These are phyloP conservation scores for Numida meleagris DNA, from an alignment of 2,113 vertebrate genomes.

Conservation along the genomic window DNA sequence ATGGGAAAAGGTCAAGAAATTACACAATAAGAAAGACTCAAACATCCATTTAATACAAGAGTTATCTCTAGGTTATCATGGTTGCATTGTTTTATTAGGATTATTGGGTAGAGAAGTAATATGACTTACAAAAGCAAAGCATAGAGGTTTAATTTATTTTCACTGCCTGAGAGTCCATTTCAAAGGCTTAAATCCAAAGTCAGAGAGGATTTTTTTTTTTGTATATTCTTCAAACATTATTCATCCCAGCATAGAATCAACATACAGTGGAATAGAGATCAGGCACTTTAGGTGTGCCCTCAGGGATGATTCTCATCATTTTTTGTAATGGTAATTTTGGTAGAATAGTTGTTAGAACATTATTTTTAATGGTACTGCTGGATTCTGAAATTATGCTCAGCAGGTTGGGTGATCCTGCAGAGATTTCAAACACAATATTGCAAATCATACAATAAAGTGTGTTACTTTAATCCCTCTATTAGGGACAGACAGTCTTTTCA, in stretches of 20 bases:
- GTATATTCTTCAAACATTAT: background rate
- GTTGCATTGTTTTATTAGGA: conserved; percentile 21
- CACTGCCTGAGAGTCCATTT: background rate
- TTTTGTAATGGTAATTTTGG: background rate
- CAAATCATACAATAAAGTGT: background rate
- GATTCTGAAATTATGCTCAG: conserved; percentile 32
- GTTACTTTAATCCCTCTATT: background rate
- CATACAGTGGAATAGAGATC: background rate
- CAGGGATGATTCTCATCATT: background rate
- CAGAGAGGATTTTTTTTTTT: background rate
- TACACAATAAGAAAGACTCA: background rate
- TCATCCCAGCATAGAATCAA: background rate
- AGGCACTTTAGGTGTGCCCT: background rate
- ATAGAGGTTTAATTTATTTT: background rate
- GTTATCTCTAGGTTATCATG: background rate
- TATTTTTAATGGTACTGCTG: background rate
- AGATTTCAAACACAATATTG: background rate
- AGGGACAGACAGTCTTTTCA: background rate
- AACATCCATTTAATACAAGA: background rate
- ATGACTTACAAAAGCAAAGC: background rate
- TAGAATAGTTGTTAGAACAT: background rate
- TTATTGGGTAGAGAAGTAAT: conserved; percentile 9
- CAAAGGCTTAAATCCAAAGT: background rate
- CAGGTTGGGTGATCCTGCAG: background rate
- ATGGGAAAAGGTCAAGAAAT: conserved; percentile 34